Base-by-base conservation (phyloP, 2,797 vertebrate species). In the Dermochelys coriacea region DNA sequence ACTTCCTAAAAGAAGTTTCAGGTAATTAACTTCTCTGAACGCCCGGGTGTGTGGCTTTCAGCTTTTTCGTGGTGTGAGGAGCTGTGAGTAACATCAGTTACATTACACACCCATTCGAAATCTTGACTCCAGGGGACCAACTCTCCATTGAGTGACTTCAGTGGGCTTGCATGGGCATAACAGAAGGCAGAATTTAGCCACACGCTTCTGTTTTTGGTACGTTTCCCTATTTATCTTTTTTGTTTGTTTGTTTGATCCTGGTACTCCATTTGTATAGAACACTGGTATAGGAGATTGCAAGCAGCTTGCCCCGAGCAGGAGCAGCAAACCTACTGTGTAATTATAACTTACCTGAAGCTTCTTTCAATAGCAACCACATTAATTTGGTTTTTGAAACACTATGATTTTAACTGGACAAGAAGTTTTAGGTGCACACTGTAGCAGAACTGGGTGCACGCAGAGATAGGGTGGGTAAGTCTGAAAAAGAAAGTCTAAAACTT, bases 371-470 rank as follows among this genome's bases (percentile, higher is more conserved):
- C 41, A 89, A 9, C 12, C 3, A 3, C 57, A 84, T 68, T 90
- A 10, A 19, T 74, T 8, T 10, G 34, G 8, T 27, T 82, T 93
- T 54, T 80, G n/a, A 64, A 90, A n/a, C 3, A 23, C 50, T 2
- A 25, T 9, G 10, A 2, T 91, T 71, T 95, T 90, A 77, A 77
- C 74, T 29, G 8, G 41, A 49, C 85, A 68, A 54, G 49, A 92
- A 77, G 6, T 19, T 0, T 0, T 86, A 10, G 0, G 0, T 51
- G 29, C 3, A 1, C 1, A 0, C 50, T 57, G 61, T 80, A 87
- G 23, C 15, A 81, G 25, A 86, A 59, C 0, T 49, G 27, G 25
- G 27, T 84, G 9, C 34, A 8, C 2, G 21, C 47, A 59, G n/a
- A 47, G 47, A 83, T 1, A 57, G 23, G 25, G 6, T 45, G 52